phyloP scores from a whole-genome alignment of 2,888 invertebrate species.

The Hyppa rectilinea region DNA sequence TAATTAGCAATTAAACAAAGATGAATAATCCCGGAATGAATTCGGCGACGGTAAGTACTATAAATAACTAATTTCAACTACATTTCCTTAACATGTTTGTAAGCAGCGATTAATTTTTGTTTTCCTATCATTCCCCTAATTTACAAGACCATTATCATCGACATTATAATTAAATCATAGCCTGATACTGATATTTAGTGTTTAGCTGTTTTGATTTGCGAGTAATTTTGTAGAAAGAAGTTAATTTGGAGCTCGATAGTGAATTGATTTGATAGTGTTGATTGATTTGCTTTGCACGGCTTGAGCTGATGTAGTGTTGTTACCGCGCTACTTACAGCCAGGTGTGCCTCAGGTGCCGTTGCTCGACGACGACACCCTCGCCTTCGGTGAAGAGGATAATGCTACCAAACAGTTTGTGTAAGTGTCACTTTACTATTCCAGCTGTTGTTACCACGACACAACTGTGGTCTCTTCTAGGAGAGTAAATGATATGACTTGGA shows the following conservation, averaged over 20 bases:
- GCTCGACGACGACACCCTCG: slow-evolving; percentile 96
- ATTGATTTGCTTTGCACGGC: slow-evolving; percentile 86
- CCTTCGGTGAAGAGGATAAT: slow-evolving; percentile 96
- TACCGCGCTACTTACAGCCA: slow-evolving; percentile 86
- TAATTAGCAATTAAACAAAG: slow-evolving; percentile 21
- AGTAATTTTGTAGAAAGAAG: slow-evolving; percentile 42
- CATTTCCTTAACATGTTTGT: slow-evolving; percentile 36
- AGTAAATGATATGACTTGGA: not conserved
- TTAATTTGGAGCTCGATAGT: slow-evolving; percentile 48
- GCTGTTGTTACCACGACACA: slow-evolving; percentile 5
- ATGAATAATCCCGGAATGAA: slow-evolving; percentile 84
- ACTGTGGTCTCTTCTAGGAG: not conserved
- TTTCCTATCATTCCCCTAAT: slow-evolving; percentile 33
- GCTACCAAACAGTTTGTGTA: slow-evolving; percentile 87
- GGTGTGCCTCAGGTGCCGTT: slow-evolving; percentile 94
- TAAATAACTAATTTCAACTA: slow-evolving; percentile 1
- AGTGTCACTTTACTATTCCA: slow-evolving; percentile 67
- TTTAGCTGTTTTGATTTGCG: slow-evolving; percentile 71
- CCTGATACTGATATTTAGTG: slow-evolving; percentile 38
- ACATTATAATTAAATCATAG: slow-evolving; percentile 33
- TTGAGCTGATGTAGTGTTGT: slow-evolving; percentile 84
- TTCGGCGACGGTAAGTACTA: slow-evolving; percentile 86
- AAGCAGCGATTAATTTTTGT: slow-evolving; percentile 37
- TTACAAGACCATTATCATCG: slow-evolving; percentile 44
- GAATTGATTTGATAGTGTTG: slow-evolving; percentile 33